These are phyloP conservation scores for Mareca strepera DNA, from an alignment of 2,797 vertebrate genomes.

Conservation along the genomic window DNA sequence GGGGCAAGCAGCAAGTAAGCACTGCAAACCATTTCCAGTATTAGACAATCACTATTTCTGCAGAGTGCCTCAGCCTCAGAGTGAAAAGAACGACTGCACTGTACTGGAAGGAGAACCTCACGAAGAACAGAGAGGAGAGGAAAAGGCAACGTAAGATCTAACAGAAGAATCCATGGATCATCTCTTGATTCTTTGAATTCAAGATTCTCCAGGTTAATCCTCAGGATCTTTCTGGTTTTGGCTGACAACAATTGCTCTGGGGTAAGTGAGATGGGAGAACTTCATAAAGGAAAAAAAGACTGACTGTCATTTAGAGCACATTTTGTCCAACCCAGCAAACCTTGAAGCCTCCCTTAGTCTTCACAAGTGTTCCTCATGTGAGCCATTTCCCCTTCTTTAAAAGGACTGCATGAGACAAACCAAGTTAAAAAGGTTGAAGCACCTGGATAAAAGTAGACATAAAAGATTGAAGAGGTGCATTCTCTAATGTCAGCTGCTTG, in stretches of 20 bases:
- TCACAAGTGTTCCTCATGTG: not conserved
- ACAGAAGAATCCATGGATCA: not conserved
- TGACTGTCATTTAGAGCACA: not conserved
- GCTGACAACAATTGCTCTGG: not conserved
- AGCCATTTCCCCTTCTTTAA: not conserved
- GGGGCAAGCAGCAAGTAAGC: not conserved
- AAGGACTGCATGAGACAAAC: not conserved
- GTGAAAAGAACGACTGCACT: not conserved
- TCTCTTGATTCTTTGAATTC: not conserved
- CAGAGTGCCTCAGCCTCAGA: not conserved
- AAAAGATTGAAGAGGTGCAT: not conserved
- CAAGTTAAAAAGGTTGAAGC: not conserved
- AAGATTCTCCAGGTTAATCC: not conserved
- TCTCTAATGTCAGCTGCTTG: not conserved
- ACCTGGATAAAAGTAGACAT: not conserved
- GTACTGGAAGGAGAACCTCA: conserved; percentile 5
- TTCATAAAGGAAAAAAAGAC: not conserved
- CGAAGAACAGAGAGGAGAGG: not conserved
- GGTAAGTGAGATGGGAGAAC: not conserved
- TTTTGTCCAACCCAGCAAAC: not conserved
- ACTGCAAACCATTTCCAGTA: not conserved
- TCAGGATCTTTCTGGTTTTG: not conserved
- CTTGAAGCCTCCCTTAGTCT: not conserved
- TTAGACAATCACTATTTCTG: conserved; percentile 18
- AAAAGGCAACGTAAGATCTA: not conserved